These are phyloP conservation scores for Mesoligia furuncula DNA, from an alignment of 2,888 invertebrate species.

Conservation along the genomic window DNA sequence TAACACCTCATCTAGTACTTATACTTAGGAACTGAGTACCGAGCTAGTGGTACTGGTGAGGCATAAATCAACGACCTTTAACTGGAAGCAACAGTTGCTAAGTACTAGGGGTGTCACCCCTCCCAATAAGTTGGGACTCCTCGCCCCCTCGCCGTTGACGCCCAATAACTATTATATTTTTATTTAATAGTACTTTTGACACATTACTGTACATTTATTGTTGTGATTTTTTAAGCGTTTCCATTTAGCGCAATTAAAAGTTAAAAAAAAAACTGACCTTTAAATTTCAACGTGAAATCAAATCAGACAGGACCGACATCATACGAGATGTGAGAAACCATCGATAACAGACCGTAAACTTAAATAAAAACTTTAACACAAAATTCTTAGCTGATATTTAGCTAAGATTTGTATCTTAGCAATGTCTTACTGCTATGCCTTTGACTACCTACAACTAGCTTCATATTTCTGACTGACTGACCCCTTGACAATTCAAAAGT, in stretches of 20 bases:
- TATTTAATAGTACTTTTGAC: background rate
- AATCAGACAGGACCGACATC: background rate
- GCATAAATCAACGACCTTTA: conserved; percentile 48
- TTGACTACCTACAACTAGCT: background rate
- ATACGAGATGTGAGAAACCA: background rate
- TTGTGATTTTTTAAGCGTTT: background rate
- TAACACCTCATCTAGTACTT: background rate
- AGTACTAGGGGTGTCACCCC: conserved; percentile 59
- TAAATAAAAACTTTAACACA: too few relatives aligned
- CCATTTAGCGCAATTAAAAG: background rate
- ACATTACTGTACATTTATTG: too few relatives aligned
- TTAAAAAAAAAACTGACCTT: background rate
- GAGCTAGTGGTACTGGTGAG: conserved; percentile 1
- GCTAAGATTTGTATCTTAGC: background rate
- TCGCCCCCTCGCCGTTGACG: conserved; percentile 6
- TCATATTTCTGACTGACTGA: too few relatives aligned
- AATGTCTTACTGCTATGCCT: background rate
- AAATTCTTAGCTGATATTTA: background rate
- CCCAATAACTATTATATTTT: conserved; percentile 29
- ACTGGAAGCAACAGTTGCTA: conserved; percentile 54
- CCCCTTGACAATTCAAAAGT: too few relatives aligned
- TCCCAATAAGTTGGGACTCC: conserved; percentile 6
- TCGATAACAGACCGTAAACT: background rate
- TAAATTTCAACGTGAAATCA: background rate
- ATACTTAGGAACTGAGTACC: background rate